Evolutionary conservation across 2,113 vertebrate genomes (phyloP), one percentile per base, ranked within the genome.

Genomic region (Chaetops frenatus): DNA sequence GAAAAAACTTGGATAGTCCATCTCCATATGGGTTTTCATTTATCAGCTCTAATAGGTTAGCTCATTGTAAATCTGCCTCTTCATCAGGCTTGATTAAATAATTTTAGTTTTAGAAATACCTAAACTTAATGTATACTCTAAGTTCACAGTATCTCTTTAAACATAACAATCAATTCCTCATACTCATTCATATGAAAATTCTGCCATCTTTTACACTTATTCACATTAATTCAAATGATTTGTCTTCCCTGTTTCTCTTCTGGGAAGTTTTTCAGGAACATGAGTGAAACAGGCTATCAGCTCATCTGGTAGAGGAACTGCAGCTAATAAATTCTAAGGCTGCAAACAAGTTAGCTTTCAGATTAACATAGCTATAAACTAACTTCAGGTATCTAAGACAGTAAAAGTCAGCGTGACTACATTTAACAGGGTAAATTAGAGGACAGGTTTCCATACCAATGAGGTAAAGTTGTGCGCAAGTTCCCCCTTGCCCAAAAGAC

Each of bases 391-490:
- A 91, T 72, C 44, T 77, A 51, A 67, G 74, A 85, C 4, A 83
- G 64, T 15, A 90, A 92, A 94, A 85, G 76, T 74, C 50, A 83
- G 15, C 29, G 44, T 54, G 74, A 66, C 45, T 56, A 93, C 40
- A 91, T 83, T 95, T 90, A 91, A 94, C 66, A 82, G 54, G 58
- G 47, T 71, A 82, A 95, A 72, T 89, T 67, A 35, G 35, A 76
- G 50, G 53, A 92, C 15, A 89, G 47, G 45, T 84, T 95, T 96
- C 66, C 47, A 48, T 96, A 83, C 91, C 90, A 88, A 82, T 94
- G 89, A 96, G 91, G 92, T 93, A 97, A 93, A 81, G 62, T 80
- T 71, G 88, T 83, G 64, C 73, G 35, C 79, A 90, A 81, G 27
- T 91, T 91, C 24, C 86, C 62, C 80, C 21, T 20, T 71, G 50